Conservation (phyloP, 2,888 invertebrate species). For the Hirtodrosophila alboralis region DNA sequence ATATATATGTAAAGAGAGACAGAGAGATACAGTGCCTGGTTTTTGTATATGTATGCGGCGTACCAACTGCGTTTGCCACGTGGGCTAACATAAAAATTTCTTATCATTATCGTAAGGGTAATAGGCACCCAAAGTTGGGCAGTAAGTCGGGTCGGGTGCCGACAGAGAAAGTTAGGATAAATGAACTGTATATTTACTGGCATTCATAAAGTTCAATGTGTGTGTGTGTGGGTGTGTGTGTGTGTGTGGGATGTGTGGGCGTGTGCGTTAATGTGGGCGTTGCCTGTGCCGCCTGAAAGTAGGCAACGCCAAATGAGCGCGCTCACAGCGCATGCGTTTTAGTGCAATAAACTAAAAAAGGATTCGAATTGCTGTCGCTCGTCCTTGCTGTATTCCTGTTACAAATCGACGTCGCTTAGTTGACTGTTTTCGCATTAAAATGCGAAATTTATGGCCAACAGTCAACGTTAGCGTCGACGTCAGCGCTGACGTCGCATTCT, state of each 20-base stretch:
- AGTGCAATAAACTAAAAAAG: slow-evolving; percentile 12
- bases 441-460: slow-evolving; percentile 74
- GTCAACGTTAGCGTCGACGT: slow-evolving; percentile 13
- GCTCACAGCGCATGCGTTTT: slow-evolving; percentile 58
- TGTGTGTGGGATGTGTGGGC: too few species aligned
- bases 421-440: slow-evolving; percentile 84
- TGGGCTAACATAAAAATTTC: slow-evolving; percentile 75
- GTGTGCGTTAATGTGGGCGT: slow-evolving; percentile 1
- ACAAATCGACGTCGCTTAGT: slow-evolving; percentile 82
- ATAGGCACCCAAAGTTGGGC: slow-evolving; percentile 80
- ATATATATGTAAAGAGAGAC: slow-evolving; percentile 1
- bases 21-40: background rate
- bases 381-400: slow-evolving; percentile 73
- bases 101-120: slow-evolving; percentile 83
- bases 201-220: slow-evolving; percentile 18
- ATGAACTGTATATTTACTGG: slow-evolving; percentile 31
- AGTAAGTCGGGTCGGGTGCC: slow-evolving; percentile 66
- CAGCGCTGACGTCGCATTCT: slow-evolving; percentile 22
- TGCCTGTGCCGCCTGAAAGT: slow-evolving; percentile 1
- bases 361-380: background rate
- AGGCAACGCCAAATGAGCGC: slow-evolving; percentile 12
- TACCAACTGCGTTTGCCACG: slow-evolving; percentile 37
- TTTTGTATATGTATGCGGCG: background rate
- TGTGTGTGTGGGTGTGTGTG: slow-evolving; percentile 8
- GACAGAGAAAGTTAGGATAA: slow-evolving; percentile 11